phyloP scores from a whole-genome alignment of 2,797 vertebrate species.

The Rallus crepitans region DNA sequence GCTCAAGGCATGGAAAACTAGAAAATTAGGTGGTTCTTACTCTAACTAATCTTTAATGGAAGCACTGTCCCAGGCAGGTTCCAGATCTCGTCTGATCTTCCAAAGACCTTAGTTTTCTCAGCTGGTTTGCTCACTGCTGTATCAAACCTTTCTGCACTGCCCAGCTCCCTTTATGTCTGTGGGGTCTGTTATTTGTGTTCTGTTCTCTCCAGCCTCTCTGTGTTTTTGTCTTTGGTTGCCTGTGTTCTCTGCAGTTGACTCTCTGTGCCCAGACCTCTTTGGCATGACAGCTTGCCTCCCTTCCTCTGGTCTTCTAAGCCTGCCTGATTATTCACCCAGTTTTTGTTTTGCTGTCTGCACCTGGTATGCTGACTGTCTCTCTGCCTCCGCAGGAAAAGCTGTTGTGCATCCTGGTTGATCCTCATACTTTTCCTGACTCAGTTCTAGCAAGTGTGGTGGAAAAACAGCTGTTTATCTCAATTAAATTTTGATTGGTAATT shows the following conservation, averaged over 20 bases:
- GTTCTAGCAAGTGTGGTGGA: constrained; percentile 50
- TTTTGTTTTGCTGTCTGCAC: constrained; percentile 41
- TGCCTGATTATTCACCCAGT: background rate
- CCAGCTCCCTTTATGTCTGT: background rate
- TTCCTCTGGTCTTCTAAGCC: constrained; percentile 15
- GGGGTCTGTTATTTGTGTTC: background rate
- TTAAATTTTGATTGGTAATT: constrained; percentile 78
- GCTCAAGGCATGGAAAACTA: background rate
- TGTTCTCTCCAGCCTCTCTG: constrained; percentile 10
- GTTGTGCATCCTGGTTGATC: constrained; percentile 42
- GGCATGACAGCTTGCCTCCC: background rate
- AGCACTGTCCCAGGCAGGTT: background rate
- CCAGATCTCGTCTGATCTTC: background rate
- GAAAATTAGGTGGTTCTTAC: background rate
- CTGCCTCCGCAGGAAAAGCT: constrained; percentile 28
- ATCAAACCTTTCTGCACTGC: background rate
- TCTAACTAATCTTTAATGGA: background rate
- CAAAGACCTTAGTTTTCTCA: background rate
- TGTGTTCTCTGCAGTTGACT: constrained; percentile 4
- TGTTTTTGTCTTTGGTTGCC: background rate
- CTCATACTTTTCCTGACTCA: constrained; percentile 31
- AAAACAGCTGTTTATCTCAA: constrained; percentile 78
- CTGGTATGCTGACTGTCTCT: background rate
- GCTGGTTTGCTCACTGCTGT: background rate
- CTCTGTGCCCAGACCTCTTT: constrained; percentile 31